These are phyloP conservation scores for Drosophila varians DNA, from an alignment of 1,140 invertebrate species.

Conservation along the genomic window DNA sequence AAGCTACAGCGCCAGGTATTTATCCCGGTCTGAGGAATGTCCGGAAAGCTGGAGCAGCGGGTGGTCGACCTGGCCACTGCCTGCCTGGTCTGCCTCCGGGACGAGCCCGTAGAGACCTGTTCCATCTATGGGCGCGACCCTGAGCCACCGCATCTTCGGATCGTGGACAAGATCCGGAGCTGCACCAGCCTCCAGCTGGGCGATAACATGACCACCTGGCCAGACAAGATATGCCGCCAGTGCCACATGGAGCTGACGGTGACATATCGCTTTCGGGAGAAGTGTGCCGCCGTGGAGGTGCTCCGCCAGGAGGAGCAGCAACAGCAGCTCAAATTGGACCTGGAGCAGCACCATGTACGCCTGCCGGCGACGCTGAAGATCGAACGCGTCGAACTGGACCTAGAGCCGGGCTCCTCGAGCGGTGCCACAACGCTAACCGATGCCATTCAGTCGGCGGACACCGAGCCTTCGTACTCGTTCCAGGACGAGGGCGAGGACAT, in stretches of 20 bases:
- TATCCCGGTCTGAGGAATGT: background rate
- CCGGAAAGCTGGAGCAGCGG: constrained; percentile 20
- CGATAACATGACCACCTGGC: constrained; percentile 19
- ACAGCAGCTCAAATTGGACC: constrained; percentile 32
- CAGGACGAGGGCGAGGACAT: background rate
- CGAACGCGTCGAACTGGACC: constrained; percentile 44
- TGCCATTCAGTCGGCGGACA: background rate
- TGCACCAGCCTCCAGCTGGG: constrained; percentile 84
- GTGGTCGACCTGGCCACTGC: constrained; percentile 85
- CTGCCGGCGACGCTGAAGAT: constrained; percentile 56
- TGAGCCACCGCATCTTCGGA: constrained; percentile 83
- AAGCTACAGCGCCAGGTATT: background rate
- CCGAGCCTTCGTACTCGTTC: background rate
- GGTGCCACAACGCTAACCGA: background rate
- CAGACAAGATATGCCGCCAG: constrained; percentile 71
- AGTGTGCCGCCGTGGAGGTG: constrained; percentile 65
- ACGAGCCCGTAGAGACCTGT: constrained; percentile 82
- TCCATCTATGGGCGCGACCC: constrained; percentile 85
- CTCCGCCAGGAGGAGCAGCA: constrained; percentile 56
- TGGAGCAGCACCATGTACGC: constrained; percentile 59
- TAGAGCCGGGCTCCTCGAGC: constrained; percentile 2
- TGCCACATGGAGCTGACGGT: constrained; percentile 68
- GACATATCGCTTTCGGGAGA: constrained; percentile 73
- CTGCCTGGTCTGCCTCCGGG: constrained; percentile 85
- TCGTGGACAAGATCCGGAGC: constrained; percentile 85